Evolutionary conservation across 2,888 invertebrate genomes (phyloP).

Genomic region (Linyphia triangularis): DNA sequence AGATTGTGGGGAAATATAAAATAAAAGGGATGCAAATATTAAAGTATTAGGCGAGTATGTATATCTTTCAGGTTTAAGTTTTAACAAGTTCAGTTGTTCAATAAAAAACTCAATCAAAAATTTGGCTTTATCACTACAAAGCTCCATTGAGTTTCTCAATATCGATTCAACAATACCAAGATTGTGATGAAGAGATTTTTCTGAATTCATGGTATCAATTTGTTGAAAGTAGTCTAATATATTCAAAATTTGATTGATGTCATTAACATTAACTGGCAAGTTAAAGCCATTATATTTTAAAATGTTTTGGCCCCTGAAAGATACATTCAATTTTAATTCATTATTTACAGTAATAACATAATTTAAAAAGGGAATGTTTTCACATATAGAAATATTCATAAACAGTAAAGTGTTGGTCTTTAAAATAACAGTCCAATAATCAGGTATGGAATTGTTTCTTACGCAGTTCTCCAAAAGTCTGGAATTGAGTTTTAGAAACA

Average conservation of each 20-base stretch:
- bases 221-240: neutral
- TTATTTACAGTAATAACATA: neutral
- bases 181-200: neutral
- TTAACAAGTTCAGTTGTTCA: neutral
- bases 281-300: neutral
- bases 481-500: neutral
- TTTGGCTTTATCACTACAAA: neutral
- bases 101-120: constrained; percentile 17
- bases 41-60: neutral
- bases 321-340: neutral
- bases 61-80: constrained; percentile 21
- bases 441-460: neutral
- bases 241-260: constrained; percentile 9
- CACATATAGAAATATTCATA: neutral
- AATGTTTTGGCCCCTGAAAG: neutral
- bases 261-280: neutral
- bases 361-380: neutral
- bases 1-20: constrained; percentile 6
- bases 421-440: neutral
- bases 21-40: constrained; percentile 18
- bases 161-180: neutral
- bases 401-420: neutral
- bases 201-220: neutral
- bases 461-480: neutral
- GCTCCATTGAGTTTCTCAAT: neutral